A percentile compares a stretch with the other conserved stretches of the same genome.
These are phyloP conservation scores for Alcedo atthis DNA, from an alignment of 2,797 vertebrate genomes.

Conservation along the genomic window DNA sequence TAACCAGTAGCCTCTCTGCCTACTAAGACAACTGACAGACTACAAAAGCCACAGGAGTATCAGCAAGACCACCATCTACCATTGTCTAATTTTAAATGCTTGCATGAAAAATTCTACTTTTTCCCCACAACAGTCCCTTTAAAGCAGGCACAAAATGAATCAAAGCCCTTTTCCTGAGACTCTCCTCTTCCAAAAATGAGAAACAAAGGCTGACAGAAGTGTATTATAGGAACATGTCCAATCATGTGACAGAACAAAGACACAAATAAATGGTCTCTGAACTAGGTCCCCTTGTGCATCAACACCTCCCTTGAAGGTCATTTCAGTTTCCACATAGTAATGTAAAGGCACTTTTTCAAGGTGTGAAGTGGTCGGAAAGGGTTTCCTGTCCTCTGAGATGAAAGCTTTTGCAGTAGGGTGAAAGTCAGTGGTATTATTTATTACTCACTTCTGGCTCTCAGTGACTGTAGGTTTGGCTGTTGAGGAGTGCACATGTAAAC, in stretches of 20 bases:
- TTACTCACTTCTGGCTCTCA: neutral
- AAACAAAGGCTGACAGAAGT: neutral
- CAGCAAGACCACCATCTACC: neutral
- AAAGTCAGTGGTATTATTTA: neutral
- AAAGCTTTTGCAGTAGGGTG: conserved; percentile 18
- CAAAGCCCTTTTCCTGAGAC: neutral
- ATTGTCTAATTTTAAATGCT: neutral
- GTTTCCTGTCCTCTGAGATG: neutral
- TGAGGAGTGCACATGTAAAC: neutral
- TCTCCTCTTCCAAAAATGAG: neutral
- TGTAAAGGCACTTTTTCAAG: neutral
- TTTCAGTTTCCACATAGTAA: neutral
- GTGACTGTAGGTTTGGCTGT: neutral
- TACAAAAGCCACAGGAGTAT: neutral
- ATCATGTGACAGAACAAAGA: neutral
- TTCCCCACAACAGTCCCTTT: neutral
- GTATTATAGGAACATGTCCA: neutral
- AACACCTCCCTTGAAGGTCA: neutral
- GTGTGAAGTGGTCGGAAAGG: neutral
- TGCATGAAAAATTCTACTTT: neutral
- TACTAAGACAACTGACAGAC: neutral
- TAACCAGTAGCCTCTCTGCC: neutral
- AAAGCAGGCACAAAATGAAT: neutral
- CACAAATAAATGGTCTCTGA: neutral
- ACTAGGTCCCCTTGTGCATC: neutral